Evolutionary conservation across 2,113 vertebrate genomes (phyloP).

Genomic region (Malurus elegans): DNA sequence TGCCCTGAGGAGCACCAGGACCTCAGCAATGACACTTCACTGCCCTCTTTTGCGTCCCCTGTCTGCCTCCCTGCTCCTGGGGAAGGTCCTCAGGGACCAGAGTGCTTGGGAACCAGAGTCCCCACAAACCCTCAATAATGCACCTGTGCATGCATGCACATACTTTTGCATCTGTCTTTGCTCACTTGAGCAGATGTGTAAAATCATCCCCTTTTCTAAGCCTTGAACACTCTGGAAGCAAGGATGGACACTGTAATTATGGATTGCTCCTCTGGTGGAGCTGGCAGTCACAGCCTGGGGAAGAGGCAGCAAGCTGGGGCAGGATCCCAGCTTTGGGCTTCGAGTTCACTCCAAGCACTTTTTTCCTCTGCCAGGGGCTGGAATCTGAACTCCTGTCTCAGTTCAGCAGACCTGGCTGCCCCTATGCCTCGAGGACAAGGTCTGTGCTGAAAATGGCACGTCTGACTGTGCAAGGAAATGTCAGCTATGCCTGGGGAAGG

Average conservation of each 20-base stretch:
- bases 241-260: background rate
- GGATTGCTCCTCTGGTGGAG: background rate
- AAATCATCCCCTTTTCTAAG: background rate
- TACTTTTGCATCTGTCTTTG: background rate
- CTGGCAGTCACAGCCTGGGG: background rate
- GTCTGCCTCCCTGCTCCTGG: background rate
- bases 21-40: background rate
- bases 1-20: background rate
- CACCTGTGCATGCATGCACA: background rate
- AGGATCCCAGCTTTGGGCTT: background rate
- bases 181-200: background rate
- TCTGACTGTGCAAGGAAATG: background rate
- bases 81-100: background rate
- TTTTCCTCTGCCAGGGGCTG: background rate
- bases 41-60: background rate
- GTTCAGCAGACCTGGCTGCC: background rate
- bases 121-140: background rate
- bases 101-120: background rate
- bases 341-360: background rate
- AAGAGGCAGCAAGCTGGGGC: background rate
- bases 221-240: background rate
- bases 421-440: background rate
- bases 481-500: background rate
- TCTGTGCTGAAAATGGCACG: background rate
- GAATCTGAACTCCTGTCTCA: fast-evolving